Evolutionary conservation across 2,888 invertebrate species (phyloP), one percentile per base, ranked within the genome.

Genomic region (Macroteleia sp.): DNA sequence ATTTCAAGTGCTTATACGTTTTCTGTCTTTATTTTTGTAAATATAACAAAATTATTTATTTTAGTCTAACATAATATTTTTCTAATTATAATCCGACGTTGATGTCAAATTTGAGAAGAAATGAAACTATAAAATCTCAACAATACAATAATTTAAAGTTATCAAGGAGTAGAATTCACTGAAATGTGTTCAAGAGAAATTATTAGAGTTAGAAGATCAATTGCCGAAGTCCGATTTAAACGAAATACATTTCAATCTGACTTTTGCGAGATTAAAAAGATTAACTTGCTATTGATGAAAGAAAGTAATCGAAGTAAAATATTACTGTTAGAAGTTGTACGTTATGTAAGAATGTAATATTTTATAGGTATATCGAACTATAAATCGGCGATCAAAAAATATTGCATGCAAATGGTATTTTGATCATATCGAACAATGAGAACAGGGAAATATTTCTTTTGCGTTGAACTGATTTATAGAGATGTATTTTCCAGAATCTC

Each of bases 401-500:
- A 17, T 1, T 6, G 4, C 9, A 17, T 9, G 16, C 16, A 17
- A 39, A 39, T 9, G 2, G 39, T 39, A 17, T 39, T 39, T 39
- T 39, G 8, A 17, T 17, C 6, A 6, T 17, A 39, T 39, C 8
- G 8, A 17, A 17, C 6, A 39, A 39, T 3, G 17, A 17, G 17
- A 3, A 17, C 5, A 17, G 39, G 9, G 1, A 14, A 36, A 14
- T 36, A 8, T 14, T 17, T 10, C 14, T 39, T 41, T 41, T 20
- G 6, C 6, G 3, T 20, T 20, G 12, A 30, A 20, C 34, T 56
- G 17, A 48, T 69, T 36, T 70, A 62, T 48, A 39, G 14, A 16
- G 17, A n/a, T 14, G 14, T 59, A n/a, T 79, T 59, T 76, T 50
- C 22, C 78, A 92, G 92, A 90, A n/a, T n/a, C n/a, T n/a, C n/a